Conservation (phyloP, 2,888 invertebrate genomes). For the Andrena dorsata region DNA sequence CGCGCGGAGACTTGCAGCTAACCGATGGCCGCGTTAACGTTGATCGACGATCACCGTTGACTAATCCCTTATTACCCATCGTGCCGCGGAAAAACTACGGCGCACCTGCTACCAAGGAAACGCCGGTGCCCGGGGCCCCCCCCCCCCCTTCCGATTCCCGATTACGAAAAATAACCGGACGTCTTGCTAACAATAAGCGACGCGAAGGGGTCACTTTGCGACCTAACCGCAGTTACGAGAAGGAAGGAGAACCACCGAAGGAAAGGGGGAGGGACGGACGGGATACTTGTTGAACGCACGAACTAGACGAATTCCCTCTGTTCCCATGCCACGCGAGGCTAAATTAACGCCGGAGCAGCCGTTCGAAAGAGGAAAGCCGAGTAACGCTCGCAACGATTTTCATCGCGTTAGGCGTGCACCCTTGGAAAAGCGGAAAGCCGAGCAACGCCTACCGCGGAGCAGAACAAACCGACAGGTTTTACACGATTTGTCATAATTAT, state of each 20-base stretch:
- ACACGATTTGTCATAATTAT: not conserved
- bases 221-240: conserved; percentile 47
- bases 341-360: conserved; percentile 49
- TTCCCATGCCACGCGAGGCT: conserved; percentile 58
- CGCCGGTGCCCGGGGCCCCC: not conserved
- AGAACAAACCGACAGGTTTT: no score
- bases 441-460: no score
- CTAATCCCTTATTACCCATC: conserved; percentile 80
- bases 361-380: conserved; percentile 1
- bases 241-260: conserved; percentile 38
- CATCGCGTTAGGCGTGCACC: not conserved
- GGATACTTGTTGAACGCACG: conserved; percentile 75
- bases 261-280: conserved; percentile 62
- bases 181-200: conserved; percentile 2
- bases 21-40: conserved; percentile 65
- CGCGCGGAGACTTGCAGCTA: conserved; percentile 53
- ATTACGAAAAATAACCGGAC: conserved; percentile 33
- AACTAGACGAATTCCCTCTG: conserved; percentile 69
- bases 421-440: not conserved
- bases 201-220: conserved; percentile 43
- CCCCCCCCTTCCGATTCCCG: conserved; percentile 29
- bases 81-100: conserved; percentile 65
- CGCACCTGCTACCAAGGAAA: conserved; percentile 69
- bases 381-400: conserved; percentile 3
- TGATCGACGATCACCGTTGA: conserved; percentile 80